Conservation (phyloP, 2,888 invertebrate species). For the Pyrrhosoma nymphula region DNA sequence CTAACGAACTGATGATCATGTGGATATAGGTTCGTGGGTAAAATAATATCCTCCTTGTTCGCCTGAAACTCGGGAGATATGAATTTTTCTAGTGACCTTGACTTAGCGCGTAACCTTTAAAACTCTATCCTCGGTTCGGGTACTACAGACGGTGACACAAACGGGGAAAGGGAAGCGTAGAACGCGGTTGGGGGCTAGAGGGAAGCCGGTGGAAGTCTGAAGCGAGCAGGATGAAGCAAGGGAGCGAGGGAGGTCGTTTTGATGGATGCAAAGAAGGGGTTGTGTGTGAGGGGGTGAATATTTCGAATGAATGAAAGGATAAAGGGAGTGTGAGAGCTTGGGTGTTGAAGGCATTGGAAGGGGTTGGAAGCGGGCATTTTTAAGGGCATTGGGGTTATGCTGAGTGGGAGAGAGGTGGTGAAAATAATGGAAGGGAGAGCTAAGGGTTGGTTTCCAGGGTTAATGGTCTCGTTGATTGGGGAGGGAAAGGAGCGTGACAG, state of each 20-base stretch:
- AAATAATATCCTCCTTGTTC: no score
- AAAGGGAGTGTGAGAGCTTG: background rate
- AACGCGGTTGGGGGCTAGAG: no score
- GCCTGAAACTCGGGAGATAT: no score
- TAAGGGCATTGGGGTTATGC: background rate
- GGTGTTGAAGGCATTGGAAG: background rate
- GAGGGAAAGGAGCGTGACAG: slow-evolving; percentile 35
- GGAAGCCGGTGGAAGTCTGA: background rate
- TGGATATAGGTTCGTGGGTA: no score
- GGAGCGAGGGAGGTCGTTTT: background rate
- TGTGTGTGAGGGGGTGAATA: background rate
- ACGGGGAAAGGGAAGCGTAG: no score
- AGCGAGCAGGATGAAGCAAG: background rate
- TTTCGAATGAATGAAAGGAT: background rate
- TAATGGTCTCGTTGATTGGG: slow-evolving; percentile 64
- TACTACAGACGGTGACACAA: no score
- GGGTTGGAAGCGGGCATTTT: background rate
- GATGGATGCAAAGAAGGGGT: background rate
- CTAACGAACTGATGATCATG: no score
- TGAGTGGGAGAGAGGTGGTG: background rate
- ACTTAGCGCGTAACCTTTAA: no score
- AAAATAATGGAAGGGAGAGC: background rate
- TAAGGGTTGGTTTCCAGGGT: background rate
- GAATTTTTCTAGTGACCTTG: no score
- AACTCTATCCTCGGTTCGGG: no score